Conservation (phyloP, 2,113 vertebrate species). For the Uria aalge region DNA sequence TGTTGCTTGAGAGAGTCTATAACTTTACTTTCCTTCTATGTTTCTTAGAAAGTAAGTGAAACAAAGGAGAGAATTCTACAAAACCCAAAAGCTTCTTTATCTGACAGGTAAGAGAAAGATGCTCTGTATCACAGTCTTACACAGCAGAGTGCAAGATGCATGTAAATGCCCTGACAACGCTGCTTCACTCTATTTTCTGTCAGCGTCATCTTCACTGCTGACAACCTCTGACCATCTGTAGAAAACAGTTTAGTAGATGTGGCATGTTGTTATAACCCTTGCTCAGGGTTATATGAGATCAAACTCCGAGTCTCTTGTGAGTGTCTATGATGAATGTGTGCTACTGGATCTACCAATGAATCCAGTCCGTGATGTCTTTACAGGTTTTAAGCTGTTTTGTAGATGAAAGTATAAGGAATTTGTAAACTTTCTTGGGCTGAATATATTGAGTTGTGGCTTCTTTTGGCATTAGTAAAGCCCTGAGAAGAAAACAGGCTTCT, state of each 20-base stretch:
- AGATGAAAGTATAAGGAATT: background rate
- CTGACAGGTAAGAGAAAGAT: slow-evolving; percentile 37
- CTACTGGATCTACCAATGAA: background rate
- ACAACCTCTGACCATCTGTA: background rate
- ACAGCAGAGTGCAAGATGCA: background rate
- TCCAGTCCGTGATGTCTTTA: background rate
- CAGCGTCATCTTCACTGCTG: background rate
- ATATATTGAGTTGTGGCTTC: background rate
- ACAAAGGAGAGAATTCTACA: background rate
- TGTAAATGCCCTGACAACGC: background rate
- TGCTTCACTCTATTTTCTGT: background rate
- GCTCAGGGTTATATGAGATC: background rate
- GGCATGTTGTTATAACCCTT: background rate
- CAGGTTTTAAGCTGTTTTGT: background rate
- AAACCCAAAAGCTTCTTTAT: background rate
- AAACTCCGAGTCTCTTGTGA: background rate
- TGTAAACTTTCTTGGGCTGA: background rate
- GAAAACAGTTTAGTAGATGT: background rate
- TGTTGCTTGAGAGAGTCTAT: background rate
- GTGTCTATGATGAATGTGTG: background rate
- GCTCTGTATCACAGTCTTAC: background rate
- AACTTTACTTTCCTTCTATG: background rate
- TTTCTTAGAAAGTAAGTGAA: slow-evolving; percentile 43
- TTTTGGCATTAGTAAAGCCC: background rate
- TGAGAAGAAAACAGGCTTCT: background rate